A percentile compares a stretch with the other conserved stretches of the same genome.
These are phyloP conservation scores for Automeris io DNA, from an alignment of 2,888 invertebrate genomes.

Conservation along the genomic window DNA sequence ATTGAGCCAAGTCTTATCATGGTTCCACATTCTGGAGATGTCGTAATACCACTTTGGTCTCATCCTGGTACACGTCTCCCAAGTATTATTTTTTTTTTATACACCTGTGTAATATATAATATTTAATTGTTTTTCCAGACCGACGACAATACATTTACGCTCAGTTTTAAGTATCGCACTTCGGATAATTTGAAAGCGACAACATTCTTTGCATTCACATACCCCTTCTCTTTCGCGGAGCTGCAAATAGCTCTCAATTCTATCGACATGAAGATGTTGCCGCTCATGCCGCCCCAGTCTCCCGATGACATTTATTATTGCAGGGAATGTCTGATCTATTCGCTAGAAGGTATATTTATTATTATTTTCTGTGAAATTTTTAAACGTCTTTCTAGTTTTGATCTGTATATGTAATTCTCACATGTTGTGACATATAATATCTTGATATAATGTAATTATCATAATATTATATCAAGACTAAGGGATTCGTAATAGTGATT, in stretches of 20 bases:
- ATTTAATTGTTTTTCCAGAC: slow-evolving; percentile 62
- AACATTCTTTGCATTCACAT: slow-evolving; percentile 93
- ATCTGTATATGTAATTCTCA: too few species aligned
- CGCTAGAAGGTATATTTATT: slow-evolving; percentile 78
- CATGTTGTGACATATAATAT: too few species aligned
- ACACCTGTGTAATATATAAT: not conserved
- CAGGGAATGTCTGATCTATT: slow-evolving; percentile 87
- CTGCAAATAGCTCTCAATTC: slow-evolving; percentile 83
- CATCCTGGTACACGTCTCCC: too few species aligned
- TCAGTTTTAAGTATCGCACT: slow-evolving; percentile 84
- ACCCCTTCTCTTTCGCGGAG: slow-evolving; percentile 91
- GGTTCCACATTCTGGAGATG: too few species aligned
- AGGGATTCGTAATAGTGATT: too few species aligned
- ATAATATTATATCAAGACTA: too few species aligned
- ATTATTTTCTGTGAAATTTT: too few species aligned
- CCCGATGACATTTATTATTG: slow-evolving; percentile 89
- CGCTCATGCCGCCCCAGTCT: slow-evolving; percentile 41
- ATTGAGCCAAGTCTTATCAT: too few species aligned
- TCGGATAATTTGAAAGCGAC: slow-evolving; percentile 83
- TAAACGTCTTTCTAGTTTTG: too few species aligned
- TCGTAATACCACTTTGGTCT: too few species aligned
- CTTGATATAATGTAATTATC: too few species aligned
- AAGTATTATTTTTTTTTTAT: too few species aligned
- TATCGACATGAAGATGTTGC: slow-evolving; percentile 80
- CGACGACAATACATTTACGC: slow-evolving; percentile 83